Percentiles rank a stretch among this genome's conserved stretches.
Evolutionary conservation across 2,113 vertebrate genomes (phyloP).

Genomic region (Lonchura striata): DNA sequence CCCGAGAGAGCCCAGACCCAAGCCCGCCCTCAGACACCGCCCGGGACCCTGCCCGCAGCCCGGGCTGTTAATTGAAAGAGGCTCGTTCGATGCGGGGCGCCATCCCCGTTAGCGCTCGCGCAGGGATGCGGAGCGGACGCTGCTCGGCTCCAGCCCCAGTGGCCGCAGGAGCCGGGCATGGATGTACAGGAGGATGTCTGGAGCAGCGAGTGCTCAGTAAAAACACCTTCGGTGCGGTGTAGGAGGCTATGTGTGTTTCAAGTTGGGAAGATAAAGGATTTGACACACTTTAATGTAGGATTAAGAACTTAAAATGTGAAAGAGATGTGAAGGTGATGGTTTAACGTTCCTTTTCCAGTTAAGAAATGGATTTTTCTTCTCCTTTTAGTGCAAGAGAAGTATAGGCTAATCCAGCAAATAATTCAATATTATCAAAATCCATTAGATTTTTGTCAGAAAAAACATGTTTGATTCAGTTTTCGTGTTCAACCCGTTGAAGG

Average conservation of each 20-base stretch:
- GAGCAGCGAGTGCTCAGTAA: rapidly evolving
- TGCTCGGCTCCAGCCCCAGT: rapidly evolving
- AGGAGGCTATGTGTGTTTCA: rapidly evolving
- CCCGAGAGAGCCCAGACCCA: background rate
- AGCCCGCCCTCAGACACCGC: no score
- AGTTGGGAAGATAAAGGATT: background rate
- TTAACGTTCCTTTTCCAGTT: background rate
- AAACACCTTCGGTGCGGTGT: rapidly evolving
- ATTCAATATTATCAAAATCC: background rate
- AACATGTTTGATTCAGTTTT: background rate
- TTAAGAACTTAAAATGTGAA: background rate
- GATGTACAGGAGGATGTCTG: rapidly evolving
- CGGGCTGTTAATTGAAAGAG: rapidly evolving
- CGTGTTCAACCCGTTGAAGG: background rate
- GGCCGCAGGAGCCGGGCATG: rapidly evolving
- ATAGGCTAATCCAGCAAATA: background rate
- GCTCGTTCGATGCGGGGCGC: rapidly evolving
- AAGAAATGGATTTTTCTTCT: background rate
- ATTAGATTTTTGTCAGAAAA: background rate
- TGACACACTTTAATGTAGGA: background rate
- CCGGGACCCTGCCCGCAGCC: background rate
- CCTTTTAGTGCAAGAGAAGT: background rate
- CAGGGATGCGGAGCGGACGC: rapidly evolving
- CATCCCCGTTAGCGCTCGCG: rapidly evolving
- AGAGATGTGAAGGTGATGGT: background rate